Evolutionary conservation across 2,797 vertebrate species (phyloP), one percentile per base, ranked within the genome.

Genomic region (Sylvilagus floridanus): DNA sequence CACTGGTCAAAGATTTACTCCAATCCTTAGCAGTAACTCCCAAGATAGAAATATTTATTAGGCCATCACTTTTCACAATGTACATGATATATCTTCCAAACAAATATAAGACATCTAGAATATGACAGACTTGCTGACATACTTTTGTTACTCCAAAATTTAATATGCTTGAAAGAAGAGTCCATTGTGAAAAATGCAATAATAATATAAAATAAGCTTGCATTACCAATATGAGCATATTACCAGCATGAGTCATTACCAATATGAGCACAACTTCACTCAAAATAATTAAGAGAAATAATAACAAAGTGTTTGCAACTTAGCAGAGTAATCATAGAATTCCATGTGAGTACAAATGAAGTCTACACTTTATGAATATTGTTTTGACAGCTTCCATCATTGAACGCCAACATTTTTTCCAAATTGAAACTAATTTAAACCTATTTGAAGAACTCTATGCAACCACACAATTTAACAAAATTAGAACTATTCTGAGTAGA

Each of bases 391-490:
- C 62, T 90, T 78, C 52, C 19, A 90, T 73, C 71, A 73, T 17
- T 52, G 68, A 87, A 89, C n/a, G 60, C 13, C 28, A 87, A 90
- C 83, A 73, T 62, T 22, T 82, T 92, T 87, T 78, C n/a, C 32
- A 73, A 90, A 87, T 87, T 78, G 62, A 83, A 87, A 30, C 22
- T 87, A 94, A 92, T 81, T 89, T 57, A 94, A 73, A 93, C 52
- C 37, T 37, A 79, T 76, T 75, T 94, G 17, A 71, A 78, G 30
- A 79, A 62, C 22, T 83, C 32, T 26, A 72, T 54, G n/a, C 28
- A 87, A 62, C 60, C 86, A 83, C 7, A 72, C 50, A 89, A 82
- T 47, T 76, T 63, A 85, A 76, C 66, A 75, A 42, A 93, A 79
- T 83, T 90, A 73, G 26, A 84, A 54, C 19, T 72, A 66, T 26